phyloP scores from a whole-genome alignment of 2,113 vertebrate species.

The Gymnorhina tibicen region DNA sequence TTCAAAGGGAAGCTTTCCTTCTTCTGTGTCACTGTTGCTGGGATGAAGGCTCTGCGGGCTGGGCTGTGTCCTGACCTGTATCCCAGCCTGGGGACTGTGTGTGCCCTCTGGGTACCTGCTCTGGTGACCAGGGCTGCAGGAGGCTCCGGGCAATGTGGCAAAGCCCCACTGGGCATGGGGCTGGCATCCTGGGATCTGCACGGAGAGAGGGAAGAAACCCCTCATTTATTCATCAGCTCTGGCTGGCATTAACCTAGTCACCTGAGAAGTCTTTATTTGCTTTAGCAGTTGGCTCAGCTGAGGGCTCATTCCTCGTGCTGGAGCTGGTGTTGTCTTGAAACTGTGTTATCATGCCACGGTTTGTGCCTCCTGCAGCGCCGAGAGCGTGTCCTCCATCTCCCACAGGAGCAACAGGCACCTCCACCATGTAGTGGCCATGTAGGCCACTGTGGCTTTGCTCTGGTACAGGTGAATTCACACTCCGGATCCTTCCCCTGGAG shows the following conservation, averaged over 20 bases:
- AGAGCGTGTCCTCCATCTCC: background rate
- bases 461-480: background rate
- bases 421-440: background rate
- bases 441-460: background rate
- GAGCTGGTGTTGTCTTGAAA: background rate
- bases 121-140: background rate
- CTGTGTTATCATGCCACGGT: background rate
- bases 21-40: accelerated
- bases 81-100: background rate
- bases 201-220: background rate
- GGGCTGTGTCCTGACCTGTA: background rate
- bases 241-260: background rate
- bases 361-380: background rate
- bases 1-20: background rate
- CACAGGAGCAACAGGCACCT: background rate
- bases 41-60: background rate
- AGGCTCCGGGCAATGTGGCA: accelerated
- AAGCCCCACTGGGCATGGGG: accelerated
- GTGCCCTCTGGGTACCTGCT: background rate
- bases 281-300: background rate
- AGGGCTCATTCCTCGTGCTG: accelerated
- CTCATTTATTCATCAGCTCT: background rate
- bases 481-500: background rate
- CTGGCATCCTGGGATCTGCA: background rate
- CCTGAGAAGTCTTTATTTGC: background rate